Evolutionary conservation across 2,888 invertebrate genomes (phyloP), one percentile per base, ranked within the genome.

Genomic region (Dorcus parallelipipedus): DNA sequence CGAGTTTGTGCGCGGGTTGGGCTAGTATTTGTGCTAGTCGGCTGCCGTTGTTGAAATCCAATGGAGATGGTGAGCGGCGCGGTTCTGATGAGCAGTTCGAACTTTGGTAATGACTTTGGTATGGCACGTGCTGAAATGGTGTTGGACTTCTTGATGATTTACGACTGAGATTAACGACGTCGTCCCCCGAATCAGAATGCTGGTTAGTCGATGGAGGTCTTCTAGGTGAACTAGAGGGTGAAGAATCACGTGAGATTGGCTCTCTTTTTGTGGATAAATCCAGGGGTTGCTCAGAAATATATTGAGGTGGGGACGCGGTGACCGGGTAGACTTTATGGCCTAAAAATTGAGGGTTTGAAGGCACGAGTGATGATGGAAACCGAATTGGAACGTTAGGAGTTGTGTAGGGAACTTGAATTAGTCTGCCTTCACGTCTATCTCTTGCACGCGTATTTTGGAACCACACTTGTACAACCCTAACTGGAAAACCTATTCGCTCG

Each of bases 361-460:
- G 78, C 61, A 77, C 73, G 49, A 75, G 61, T 48, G 60, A 57
- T 52, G 66, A 56, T 40, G 66, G 66, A 59, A 54, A 69, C 56
- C 63, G 57, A 38, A 63, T 63, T 17, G 68, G 64, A 40, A 69
- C 59, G 7, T 69, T 52, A n/a, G 74, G 68, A 52, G 73, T 68
- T 17, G 38, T 62, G 52, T 64, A 67, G 10, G 80, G 79, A 49
- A 80, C 78, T 62, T 79, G 79, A 58, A 82, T 79, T 48, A 82
- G 69, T 48, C 82, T 74, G 6, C 84, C 84, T 72, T 87, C 87
- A 52, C 93, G 85, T 49, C 95, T 85, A 72, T 94, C 94, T 53
- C 95, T 84, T 0, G 96, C 96, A 64, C 96, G 84, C 64, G 93
- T 93, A 77, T 97, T 97, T 80, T 97, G 97, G 76, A 97, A 97